Evolutionary conservation across 2,113 vertebrate species (phyloP).

Genomic region (Anhinga anhinga): DNA sequence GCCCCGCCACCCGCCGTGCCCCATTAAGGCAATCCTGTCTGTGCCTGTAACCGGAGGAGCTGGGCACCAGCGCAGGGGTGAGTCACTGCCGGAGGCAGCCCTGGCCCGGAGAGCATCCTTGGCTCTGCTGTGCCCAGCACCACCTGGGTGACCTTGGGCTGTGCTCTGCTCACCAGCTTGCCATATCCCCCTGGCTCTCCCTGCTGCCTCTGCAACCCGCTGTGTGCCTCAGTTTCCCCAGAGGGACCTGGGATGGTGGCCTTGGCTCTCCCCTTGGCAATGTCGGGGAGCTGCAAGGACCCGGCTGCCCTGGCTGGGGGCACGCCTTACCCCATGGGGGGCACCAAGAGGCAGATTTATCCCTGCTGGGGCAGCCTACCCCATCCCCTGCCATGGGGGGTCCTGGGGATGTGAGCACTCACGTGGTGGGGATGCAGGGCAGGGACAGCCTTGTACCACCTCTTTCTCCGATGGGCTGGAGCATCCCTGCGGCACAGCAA

Average conservation of each 20-base stretch:
- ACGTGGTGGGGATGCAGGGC: neutral
- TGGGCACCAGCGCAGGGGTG: neutral
- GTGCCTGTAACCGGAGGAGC: constrained; percentile 13
- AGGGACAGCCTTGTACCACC: neutral
- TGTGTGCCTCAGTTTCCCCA: neutral
- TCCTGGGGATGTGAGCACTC: fast-evolving
- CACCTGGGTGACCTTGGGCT: constrained; percentile 10
- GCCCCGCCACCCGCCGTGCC: neutral
- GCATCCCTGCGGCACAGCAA: neutral
- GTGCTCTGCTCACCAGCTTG: fast-evolving
- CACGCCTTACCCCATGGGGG: fast-evolving
- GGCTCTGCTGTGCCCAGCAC: neutral
- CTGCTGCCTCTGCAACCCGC: neutral
- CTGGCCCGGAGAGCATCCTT: neutral
- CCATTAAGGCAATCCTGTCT: neutral
- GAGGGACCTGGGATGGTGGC: fast-evolving
- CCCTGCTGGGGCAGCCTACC: fast-evolving
- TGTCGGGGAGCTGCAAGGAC: neutral
- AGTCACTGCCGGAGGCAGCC: neutral
- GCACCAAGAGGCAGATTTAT: neutral
- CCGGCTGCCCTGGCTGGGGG: neutral
- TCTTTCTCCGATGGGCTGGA: fast-evolving
- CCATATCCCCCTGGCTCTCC: fast-evolving
- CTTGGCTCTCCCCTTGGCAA: neutral
- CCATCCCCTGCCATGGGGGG: fast-evolving